Base-by-base conservation (phyloP, 1,140 invertebrate species). In the Polypedilum vanderplanki region DNA sequence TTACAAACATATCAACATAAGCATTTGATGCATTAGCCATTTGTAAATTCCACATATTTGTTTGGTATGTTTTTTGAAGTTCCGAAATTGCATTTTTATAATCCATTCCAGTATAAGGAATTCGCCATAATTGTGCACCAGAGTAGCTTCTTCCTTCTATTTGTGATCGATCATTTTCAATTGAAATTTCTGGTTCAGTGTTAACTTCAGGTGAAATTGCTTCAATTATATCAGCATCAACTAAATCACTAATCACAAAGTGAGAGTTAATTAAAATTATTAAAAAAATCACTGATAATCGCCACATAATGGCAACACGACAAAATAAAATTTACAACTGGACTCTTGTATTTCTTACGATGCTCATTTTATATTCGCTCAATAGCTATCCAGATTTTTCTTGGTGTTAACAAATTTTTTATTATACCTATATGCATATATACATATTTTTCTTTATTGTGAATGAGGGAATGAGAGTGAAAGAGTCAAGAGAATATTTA, bases 1-100 rank as follows among this genome's bases (percentile, higher is more conserved):
- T 88, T 1, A 92, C 85, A 74, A 91, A 81, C 74, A 91, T 85
- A 78, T 92, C 90, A 1, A 91, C 81, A n/a, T 84, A 81, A 1
- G 87, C 85, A 20, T 85, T 84, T 79, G 90, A 90, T 12, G 89
- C 89, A 40, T 86, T 70, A 10, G 20, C 65, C 65, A 70, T 70
- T 70, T 70, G 65, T 7, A 70, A 18, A 22, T 70, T 70, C 65
- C 65, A 70, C 17, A 70, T 70, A 18, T n/a, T 18, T 20, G 76
- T 74, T 82, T 81, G 80, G 41, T 79, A 83, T 77, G 82, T 82
- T 5, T 80, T 78, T 75, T 81, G 79, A 74, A 83, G 75, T 22
- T 82, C 80, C 20, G 81, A 79, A 74, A 81, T 81, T 76, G 80
- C 22, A 80, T 17, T 81, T 79, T 77, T 80, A 79, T 79, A 84